These are phyloP conservation scores for Drosophila teissieri DNA, from an alignment of 1,140 invertebrate genomes.

Conservation along the genomic window DNA sequence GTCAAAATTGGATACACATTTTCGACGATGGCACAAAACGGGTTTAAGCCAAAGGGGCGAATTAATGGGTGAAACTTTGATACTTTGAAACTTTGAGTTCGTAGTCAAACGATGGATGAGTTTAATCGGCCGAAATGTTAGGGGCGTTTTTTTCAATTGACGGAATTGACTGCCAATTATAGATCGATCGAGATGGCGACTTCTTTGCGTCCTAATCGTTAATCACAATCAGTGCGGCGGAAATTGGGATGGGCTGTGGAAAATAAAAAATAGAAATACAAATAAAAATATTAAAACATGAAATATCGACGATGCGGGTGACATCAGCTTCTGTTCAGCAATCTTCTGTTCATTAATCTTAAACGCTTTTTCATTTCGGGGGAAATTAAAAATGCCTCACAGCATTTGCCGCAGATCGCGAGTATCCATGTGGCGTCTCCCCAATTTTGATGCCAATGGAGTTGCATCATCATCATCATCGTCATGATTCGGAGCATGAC, in stretches of 20 bases:
- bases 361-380: conserved; percentile 57
- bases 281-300: conserved; percentile 7
- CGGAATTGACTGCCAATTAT: conserved; percentile 20
- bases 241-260: conserved; percentile 9
- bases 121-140: conserved; percentile 18
- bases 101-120: conserved; percentile 9
- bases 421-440: conserved; percentile 24
- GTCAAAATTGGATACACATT: conserved; percentile 19
- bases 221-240: conserved; percentile 21
- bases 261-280: background rate
- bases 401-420: conserved; percentile 12
- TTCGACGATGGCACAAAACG: conserved; percentile 2
- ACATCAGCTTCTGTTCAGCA: conserved; percentile 39
- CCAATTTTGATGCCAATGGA: conserved; percentile 29
- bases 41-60: background rate
- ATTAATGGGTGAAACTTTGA: conserved; percentile 12
- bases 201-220: conserved; percentile 26
- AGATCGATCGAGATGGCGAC: conserved; percentile 2
- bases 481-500: conserved; percentile 36
- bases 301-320: conserved; percentile 34
- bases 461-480: conserved; percentile 37
- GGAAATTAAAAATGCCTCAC: conserved; percentile 66
- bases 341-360: conserved; percentile 41
- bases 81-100: conserved; percentile 8
- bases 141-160: conserved; percentile 26